These are phyloP conservation scores for Bos indicus DNA, from an alignment of 2,113 vertebrate species.

Conservation along the genomic window DNA sequence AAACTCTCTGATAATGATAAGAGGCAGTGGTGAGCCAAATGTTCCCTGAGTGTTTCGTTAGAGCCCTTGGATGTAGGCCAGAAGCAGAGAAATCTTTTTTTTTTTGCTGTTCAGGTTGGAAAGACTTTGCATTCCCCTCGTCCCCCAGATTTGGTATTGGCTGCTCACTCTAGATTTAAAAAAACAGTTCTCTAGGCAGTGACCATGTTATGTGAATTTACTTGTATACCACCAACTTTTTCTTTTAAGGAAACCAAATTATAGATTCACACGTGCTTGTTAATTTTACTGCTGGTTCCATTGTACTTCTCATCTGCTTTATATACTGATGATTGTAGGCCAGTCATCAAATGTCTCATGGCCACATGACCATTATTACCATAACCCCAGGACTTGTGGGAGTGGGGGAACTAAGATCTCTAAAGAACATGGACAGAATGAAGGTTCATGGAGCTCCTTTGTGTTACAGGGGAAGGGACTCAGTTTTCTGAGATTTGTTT, in stretches of 20 bases:
- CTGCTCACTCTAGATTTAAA: neutral
- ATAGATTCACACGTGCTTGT: neutral
- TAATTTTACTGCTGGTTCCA: neutral
- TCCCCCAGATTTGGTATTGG: neutral
- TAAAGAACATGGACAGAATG: neutral
- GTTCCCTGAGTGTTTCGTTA: neutral
- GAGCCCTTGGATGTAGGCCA: neutral
- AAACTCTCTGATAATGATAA: neutral
- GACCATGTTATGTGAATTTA: neutral
- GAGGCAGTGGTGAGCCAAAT: neutral
- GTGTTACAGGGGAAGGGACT: neutral
- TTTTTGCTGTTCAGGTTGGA: neutral
- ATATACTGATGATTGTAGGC: neutral
- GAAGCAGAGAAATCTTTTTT: neutral
- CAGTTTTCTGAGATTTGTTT: neutral
- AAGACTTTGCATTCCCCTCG: neutral
- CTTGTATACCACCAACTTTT: neutral
- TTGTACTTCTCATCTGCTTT: neutral
- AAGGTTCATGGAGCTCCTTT: neutral
- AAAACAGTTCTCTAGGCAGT: neutral
- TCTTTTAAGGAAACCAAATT: slow-evolving; percentile 1
- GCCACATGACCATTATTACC: neutral
- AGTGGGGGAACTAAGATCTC: neutral
- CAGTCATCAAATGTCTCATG: neutral
- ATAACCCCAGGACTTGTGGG: neutral